Conservation (phyloP, 1,140 invertebrate species). For the Calephelis nemesis region DNA sequence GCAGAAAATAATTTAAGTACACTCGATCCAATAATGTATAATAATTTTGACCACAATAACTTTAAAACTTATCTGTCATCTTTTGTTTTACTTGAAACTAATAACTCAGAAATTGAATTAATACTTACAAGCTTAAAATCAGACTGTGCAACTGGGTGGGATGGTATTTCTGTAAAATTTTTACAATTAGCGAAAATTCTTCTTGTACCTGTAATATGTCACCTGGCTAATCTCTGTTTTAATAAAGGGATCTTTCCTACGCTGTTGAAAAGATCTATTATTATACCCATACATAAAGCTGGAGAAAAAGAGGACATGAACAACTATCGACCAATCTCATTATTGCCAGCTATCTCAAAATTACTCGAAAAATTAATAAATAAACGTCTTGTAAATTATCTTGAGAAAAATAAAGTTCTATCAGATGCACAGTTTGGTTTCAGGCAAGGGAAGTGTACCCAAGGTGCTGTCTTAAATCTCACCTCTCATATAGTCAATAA, state of each 20-base stretch:
- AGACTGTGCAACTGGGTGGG: slow-evolving; percentile 19
- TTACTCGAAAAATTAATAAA: too few relatives aligned
- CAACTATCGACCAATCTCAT: too few relatives aligned
- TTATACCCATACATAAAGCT: too few relatives aligned
- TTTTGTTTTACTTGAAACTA: slow-evolving; percentile 29
- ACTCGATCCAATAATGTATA: not conserved
- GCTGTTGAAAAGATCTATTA: too few relatives aligned
- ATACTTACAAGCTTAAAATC: slow-evolving; percentile 23
- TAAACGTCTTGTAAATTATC: too few relatives aligned
- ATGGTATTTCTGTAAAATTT: not conserved
- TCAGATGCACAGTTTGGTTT: too few relatives aligned
- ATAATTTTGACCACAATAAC: not conserved
- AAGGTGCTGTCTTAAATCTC: too few relatives aligned
- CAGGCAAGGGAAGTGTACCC: too few relatives aligned
- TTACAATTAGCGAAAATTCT: not conserved
- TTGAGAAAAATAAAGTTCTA: too few relatives aligned
- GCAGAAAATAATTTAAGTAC: slow-evolving; percentile 15
- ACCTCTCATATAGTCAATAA: too few relatives aligned
- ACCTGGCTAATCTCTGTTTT: not conserved
- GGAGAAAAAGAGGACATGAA: too few relatives aligned
- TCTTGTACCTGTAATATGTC: not conserved
- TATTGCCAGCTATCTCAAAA: too few relatives aligned
- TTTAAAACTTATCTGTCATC: not conserved
- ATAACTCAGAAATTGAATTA: slow-evolving; percentile 19
- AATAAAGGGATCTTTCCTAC: not conserved